Evolutionary conservation across 2,113 vertebrate genomes (phyloP).

Genomic region (Pedetes capensis): DNA sequence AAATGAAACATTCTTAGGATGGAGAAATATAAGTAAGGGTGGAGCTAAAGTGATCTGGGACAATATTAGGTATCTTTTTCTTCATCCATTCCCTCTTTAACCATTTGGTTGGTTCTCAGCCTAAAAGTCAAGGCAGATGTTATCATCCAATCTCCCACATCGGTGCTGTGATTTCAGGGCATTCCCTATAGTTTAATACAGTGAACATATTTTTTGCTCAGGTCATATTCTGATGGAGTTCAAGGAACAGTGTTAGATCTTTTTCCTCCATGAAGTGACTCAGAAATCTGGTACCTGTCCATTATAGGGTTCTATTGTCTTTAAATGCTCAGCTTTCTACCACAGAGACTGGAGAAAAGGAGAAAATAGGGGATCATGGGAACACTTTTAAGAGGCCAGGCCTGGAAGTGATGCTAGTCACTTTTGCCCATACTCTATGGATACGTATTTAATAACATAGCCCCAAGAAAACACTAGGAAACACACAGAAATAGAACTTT

Average conservation of each 20-base stretch:
- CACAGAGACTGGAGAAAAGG: background rate
- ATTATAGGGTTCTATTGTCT: background rate
- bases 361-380: background rate
- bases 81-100: background rate
- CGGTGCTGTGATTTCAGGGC: background rate
- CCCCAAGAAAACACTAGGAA: background rate
- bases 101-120: background rate
- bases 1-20: background rate
- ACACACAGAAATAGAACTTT: background rate
- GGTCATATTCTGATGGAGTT: background rate
- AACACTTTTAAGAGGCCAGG: background rate
- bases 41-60: background rate
- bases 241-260: background rate
- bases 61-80: background rate
- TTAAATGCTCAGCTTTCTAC: background rate
- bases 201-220: background rate
- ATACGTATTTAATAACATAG: background rate
- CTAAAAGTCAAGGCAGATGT: background rate
- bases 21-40: background rate
- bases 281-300: background rate
- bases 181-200: background rate
- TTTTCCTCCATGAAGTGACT: background rate
- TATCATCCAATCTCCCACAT: background rate
- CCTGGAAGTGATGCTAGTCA: background rate
- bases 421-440: background rate